Evolutionary conservation across 2,113 vertebrate species (phyloP), one percentile per base, ranked within the genome.

Genomic region (Amblyornis subalaris): DNA sequence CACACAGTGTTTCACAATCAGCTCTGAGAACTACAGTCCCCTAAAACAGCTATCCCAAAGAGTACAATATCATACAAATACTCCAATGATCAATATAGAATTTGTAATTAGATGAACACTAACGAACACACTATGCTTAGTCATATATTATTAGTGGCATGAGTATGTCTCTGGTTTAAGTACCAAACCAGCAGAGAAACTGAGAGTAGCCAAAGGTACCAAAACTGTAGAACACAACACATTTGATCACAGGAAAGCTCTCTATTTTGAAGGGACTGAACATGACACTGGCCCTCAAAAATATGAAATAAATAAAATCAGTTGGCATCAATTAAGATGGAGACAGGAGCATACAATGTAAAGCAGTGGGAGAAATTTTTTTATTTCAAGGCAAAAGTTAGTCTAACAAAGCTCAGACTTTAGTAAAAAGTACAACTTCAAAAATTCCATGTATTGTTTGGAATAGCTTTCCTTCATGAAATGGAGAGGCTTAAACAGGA

Each of bases 371-470:
- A 64, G 3, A 25, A 17, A 11, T 3, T 61, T 58, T 65, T 65
- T 79, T 0, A 69, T 73, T 69, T 93, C 45, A 88, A 58, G 64
- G 15, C n/a, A 36, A 35, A 78, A 45, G 2, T 61, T 50, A 86
- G 20, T 11, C 28, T 44, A 72, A 78, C 4, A 74, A 75, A 86
- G 15, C 9, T 86, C 64, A 82, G 40, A 67, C 21, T 80, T 79
- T 1, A 40, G 31, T 8, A 82, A 9, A 8, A 84, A 35, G 10
- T 61, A 67, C 0, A 0, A 45, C 12, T 62, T 23, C 14, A 83
- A 70, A 57, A 83, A 54, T 15, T 14, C 2, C 35, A 33, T 15
- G 8, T 40, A 15, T 12, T 67, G 2, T 65, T 55, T 65, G 31
- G 42, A 69, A 4, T 16, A 83, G 31, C 10, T 42, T 76, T 65